A percentile compares a stretch with the other conserved stretches of the same genome.
Evolutionary conservation across 2,888 invertebrate species (phyloP).

Genomic region (Drosophila prostipennis): DNA sequence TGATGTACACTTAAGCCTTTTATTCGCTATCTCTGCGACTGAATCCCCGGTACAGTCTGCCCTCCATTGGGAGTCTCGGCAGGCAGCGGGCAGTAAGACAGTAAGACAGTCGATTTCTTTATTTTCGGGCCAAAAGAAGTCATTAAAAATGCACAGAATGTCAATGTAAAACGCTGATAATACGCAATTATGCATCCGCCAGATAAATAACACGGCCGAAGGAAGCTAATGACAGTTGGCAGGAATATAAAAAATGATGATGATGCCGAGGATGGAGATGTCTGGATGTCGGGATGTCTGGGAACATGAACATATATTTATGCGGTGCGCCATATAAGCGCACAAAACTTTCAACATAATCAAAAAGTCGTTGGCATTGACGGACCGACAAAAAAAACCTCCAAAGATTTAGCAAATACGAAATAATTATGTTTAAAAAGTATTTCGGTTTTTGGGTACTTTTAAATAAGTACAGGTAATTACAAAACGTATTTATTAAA

Average conservation of each 20-base stretch:
- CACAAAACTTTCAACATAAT: constrained; percentile 48
- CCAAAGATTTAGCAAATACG: neutral
- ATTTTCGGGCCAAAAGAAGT: constrained; percentile 57
- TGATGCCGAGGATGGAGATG: constrained; percentile 26
- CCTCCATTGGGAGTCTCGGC: constrained; percentile 21
- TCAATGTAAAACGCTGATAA: constrained; percentile 72
- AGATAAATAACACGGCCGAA: constrained; percentile 70
- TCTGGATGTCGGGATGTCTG: neutral
- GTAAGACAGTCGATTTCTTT: constrained; percentile 54
- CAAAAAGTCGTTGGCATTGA: constrained; percentile 61
- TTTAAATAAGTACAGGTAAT: neutral
- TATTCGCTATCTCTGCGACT: constrained; percentile 11
- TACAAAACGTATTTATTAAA: too few species aligned
- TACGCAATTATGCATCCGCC: constrained; percentile 63
- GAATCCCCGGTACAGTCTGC: constrained; percentile 6
- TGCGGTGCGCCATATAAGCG: constrained; percentile 2
- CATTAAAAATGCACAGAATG: constrained; percentile 71
- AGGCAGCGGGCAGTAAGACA: constrained; percentile 12
- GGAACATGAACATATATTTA: neutral
- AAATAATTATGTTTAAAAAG: constrained; percentile 10
- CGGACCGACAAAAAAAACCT: constrained; percentile 16
- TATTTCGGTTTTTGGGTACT: neutral
- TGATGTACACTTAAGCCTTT: constrained; percentile 57
- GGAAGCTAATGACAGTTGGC: constrained; percentile 76
- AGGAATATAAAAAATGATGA: constrained; percentile 48